Evolutionary conservation across 2,113 vertebrate species (phyloP), one percentile per base, ranked within the genome.

Genomic region (Scophthalmus maximus): DNA sequence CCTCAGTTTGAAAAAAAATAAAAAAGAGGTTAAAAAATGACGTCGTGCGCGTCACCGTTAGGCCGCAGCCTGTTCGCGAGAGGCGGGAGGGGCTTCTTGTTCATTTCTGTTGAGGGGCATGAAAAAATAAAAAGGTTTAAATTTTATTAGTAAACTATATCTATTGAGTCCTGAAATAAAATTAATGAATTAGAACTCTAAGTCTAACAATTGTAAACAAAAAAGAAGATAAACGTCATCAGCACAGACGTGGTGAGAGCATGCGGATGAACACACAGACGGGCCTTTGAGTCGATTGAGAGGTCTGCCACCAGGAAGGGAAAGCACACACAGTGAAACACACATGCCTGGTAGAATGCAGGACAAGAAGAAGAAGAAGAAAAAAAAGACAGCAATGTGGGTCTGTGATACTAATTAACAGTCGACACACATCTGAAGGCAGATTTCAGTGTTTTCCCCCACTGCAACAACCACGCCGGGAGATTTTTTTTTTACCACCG

Each of bases 71-170:
- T 92, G 72, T 92, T 91, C 18, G 92, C 88, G 0, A 94, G 78
- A 5, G 94, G 93, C 18, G 94, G 93, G 62, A 95, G 93, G n/a
- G 94, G 93, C 83, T 94, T 94, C 84, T 90, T 93, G 91, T 77
- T 90, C 90, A 94, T 92, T n/a, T 95, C 94, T 95, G 93, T 49
- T 68, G 79, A 90, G 40, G n/a, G 75, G 86, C 66, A 69, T n/a
- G 82, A 0, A 10, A 1, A 17, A 40, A 27, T 22, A 52, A 77
- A 82, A 63, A 59, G 58, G 61, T 61, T 75, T 14, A 65, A 49
- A 5, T 69, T 38, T 25, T 10, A 34, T 89, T 81, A 90, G 63
- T 27, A 7, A 52, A 46, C 32, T 22, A 50, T 17, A 55, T 53
- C 42, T 61, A 27, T 4, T 0, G 7, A 58, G 42, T 15, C 20